Evolutionary conservation across 2,888 invertebrate genomes (phyloP), one percentile per base, ranked within the genome.

Genomic region (Ophioninae sp.): DNA sequence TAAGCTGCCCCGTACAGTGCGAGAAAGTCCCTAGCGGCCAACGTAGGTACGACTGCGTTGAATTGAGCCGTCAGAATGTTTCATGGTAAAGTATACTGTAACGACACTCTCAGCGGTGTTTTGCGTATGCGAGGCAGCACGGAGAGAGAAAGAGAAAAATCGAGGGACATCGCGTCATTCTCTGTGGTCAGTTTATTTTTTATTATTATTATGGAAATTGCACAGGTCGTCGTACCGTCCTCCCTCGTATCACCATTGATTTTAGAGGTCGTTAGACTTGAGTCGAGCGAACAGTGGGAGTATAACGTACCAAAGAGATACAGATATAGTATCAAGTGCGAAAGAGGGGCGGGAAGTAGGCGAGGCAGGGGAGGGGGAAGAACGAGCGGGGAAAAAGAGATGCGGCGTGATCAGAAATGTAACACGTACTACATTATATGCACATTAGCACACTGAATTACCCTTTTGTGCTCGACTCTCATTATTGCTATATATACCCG

Each of bases 191-290:
- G 72, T 84, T 61, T 58, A 2, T 51, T 51, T 51, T 83, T 58
- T 83, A 85, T 86, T 82, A 84, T 86, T 81, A 82, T 84, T 85
- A 86, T 86, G 65, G 22, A 84, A 84, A 86, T 85, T 76, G 75
- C 73, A 75, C 71, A 82, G 86, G 87, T 88, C 86, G 84, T 82
- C 85, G 87, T 77, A 85, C 87, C 81, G 82, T 83, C 74, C 81
- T 78, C 84, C 76, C 65, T 63, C 73, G 65, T 84, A 87, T 87
- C 84, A 81, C 79, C 83, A 83, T 87, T 86, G 82, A 86, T 85
- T 87, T 86, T 85, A 86, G 84, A 88, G 87, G 87, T 87, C 87
- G 82, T 87, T 86, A 87, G 85, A 86, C 88, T 86, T 83, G 79
- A 81, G 79, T 81, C 63, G 69, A 80, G 81, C 79, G 81, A 85